Evolutionary conservation across 2,113 vertebrate genomes (phyloP).

Genomic region (Spizaetus ornatus): DNA sequence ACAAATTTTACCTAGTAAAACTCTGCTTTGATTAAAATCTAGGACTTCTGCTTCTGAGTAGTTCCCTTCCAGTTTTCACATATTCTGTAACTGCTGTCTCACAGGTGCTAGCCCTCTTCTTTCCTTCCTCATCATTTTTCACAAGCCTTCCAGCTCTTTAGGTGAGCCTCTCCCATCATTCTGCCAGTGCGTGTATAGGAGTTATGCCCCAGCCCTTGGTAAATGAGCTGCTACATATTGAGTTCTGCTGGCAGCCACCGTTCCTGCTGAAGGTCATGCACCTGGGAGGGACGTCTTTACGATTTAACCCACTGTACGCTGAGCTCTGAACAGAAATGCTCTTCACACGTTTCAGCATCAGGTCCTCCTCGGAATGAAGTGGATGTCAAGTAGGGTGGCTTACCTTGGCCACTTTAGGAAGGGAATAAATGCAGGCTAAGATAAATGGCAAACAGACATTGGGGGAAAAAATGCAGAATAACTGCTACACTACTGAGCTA

Average conservation of each 20-base stretch:
- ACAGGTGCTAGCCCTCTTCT: background rate
- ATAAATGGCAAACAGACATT: background rate
- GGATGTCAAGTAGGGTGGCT: background rate
- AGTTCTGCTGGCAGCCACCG: background rate
- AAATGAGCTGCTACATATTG: background rate
- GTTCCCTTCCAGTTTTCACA: background rate
- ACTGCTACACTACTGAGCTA: background rate
- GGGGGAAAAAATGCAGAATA: background rate
- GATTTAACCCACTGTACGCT: background rate
- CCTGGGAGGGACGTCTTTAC: background rate
- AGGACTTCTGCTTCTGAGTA: background rate
- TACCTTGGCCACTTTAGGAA: background rate
- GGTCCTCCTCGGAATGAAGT: background rate
- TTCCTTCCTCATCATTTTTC: background rate
- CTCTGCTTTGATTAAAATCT: background rate
- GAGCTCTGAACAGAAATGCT: background rate
- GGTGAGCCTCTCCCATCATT: background rate
- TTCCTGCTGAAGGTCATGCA: background rate
- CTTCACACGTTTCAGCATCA: background rate
- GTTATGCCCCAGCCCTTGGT: background rate
- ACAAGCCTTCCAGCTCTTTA: background rate
- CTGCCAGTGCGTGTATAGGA: fast-evolving
- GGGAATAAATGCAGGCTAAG: background rate
- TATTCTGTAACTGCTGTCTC: background rate
- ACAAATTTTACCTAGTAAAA: background rate